Percentiles rank a stretch among this genome's conserved stretches.
These are phyloP conservation scores for Eulithis prunata DNA, from an alignment of 2,888 invertebrate species.

Conservation along the genomic window DNA sequence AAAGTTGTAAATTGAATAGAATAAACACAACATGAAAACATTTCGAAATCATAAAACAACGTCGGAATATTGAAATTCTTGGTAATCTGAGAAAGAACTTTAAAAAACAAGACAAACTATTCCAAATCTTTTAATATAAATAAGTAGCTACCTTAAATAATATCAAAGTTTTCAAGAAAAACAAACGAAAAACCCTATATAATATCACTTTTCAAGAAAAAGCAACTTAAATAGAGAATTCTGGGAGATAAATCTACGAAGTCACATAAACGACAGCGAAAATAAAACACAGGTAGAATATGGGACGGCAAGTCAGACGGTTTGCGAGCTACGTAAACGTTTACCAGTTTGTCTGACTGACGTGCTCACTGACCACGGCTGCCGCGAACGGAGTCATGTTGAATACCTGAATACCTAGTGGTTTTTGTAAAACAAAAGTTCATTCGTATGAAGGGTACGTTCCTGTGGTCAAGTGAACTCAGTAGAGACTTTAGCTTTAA, in stretches of 20 bases:
- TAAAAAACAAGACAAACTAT: too few species aligned
- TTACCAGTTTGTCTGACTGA: constrained; percentile 23
- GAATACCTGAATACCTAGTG: constrained; percentile 6
- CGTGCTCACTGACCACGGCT: constrained; percentile 25
- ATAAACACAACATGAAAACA: too few species aligned
- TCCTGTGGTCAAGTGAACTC: not conserved
- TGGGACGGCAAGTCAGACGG: constrained; percentile 24
- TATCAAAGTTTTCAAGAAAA: too few species aligned
- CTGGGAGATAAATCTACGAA: constrained; percentile 2
- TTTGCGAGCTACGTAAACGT: constrained; percentile 25
- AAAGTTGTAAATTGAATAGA: too few species aligned
- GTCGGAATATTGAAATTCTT: too few species aligned
- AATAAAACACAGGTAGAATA: constrained; percentile 23
- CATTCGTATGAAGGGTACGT: not conserved
- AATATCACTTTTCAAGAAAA: not conserved
- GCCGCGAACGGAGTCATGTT: constrained; percentile 20
- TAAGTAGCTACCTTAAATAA: too few species aligned
- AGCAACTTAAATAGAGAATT: constrained; percentile 1
- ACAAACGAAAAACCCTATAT: too few species aligned
- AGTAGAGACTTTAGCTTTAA: not conserved
- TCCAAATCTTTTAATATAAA: too few species aligned
- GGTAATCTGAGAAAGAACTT: too few species aligned
- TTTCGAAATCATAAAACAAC: too few species aligned
- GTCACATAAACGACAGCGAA: constrained; percentile 2
- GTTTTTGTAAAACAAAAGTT: not conserved